Evolutionary conservation across 2,888 invertebrate species (phyloP).

Genomic region (Stenodera caucasica): DNA sequence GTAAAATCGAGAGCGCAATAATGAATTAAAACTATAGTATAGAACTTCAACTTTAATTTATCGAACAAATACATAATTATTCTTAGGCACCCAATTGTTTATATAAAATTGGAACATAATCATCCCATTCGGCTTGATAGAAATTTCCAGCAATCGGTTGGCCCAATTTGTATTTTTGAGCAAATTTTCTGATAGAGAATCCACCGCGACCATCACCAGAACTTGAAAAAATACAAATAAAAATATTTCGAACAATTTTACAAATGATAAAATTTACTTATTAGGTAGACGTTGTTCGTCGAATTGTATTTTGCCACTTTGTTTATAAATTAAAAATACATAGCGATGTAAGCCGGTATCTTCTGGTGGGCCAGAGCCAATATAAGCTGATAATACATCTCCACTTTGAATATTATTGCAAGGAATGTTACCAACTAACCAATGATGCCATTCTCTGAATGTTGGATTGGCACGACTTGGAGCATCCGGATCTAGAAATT

Average conservation of each 20-base stretch:
- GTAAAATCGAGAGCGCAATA: no score
- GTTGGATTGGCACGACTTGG: slow-evolving; percentile 70
- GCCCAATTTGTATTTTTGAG: slow-evolving; percentile 79
- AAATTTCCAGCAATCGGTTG: slow-evolving; percentile 86
- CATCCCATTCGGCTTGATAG: slow-evolving; percentile 84
- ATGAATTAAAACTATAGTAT: no score
- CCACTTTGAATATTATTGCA: slow-evolving; percentile 61
- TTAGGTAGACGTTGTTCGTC: slow-evolving; percentile 42
- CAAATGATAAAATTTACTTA: neutral
- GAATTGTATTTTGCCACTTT: slow-evolving; percentile 41
- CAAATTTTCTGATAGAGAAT: slow-evolving; percentile 73
- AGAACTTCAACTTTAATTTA: no score
- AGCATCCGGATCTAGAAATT: slow-evolving; percentile 69
- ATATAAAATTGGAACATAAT: slow-evolving; percentile 70
- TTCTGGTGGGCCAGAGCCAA: slow-evolving; percentile 70
- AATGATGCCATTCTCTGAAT: slow-evolving; percentile 76
- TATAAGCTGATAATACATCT: slow-evolving; percentile 69
- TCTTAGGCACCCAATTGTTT: no score
- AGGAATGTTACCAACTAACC: slow-evolving; percentile 75
- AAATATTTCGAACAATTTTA: no score
- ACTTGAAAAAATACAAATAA: slow-evolving; percentile 8
- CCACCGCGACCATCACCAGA: slow-evolving; percentile 61
- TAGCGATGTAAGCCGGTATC: slow-evolving; percentile 75
- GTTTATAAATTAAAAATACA: slow-evolving; percentile 62
- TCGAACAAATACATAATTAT: no score